phyloP scores from a whole-genome alignment of 2,113 vertebrate genomes.

The Gopherus evgoodei region DNA sequence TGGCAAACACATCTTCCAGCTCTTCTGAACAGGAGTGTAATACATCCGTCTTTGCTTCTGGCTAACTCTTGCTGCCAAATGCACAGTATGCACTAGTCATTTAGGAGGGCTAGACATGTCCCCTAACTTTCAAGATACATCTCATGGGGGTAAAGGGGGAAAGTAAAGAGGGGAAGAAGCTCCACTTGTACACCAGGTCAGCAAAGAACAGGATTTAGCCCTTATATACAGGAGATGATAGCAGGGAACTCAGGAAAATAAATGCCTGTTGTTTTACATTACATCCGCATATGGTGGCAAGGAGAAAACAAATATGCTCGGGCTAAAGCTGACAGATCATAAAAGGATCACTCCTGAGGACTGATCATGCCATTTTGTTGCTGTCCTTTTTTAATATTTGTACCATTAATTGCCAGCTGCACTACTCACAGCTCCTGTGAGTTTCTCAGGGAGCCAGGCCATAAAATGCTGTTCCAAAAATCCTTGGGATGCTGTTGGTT shows the following conservation, averaged over 20 bases:
- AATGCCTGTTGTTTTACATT: not conserved
- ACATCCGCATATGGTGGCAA: not conserved
- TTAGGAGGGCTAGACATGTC: not conserved
- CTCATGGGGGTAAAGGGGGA: rapidly evolving
- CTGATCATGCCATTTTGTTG: not conserved
- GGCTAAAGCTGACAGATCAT: not conserved
- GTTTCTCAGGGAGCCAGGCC: not conserved
- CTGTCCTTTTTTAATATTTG: not conserved
- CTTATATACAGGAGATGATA: not conserved
- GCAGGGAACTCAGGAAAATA: not conserved
- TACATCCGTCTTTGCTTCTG: not conserved
- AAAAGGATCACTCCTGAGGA: not conserved
- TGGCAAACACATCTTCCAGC: too few relatives aligned
- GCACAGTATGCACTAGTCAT: not conserved
- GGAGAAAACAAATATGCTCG: not conserved
- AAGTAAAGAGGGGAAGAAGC: not conserved
- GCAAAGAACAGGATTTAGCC: not conserved
- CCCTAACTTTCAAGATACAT: not conserved
- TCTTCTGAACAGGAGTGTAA: not conserved
- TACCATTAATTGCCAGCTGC: not conserved
- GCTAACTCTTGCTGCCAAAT: not conserved
- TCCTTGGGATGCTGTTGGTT: not conserved
- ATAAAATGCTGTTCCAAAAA: not conserved
- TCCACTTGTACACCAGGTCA: not conserved
- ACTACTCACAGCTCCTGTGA: not conserved